These are phyloP conservation scores for Lampris incognitus DNA, from an alignment of 2,113 vertebrate species.

Conservation along the genomic window DNA sequence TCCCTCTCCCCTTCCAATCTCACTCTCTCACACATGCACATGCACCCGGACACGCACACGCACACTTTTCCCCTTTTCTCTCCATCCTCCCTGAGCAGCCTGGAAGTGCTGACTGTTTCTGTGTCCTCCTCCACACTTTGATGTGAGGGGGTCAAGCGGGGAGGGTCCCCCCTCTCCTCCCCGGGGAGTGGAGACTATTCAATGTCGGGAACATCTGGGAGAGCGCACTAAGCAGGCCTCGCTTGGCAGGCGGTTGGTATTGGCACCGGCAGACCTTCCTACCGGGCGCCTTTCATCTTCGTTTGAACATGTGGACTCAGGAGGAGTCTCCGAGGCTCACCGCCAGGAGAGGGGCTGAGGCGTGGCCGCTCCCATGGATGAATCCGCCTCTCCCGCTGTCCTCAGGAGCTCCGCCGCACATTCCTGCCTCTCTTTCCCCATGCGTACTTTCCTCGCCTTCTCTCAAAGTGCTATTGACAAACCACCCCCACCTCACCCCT, in stretches of 20 bases:
- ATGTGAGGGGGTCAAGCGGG: constrained; percentile 61
- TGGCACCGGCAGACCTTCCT: constrained; percentile 65
- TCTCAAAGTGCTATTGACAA: not conserved
- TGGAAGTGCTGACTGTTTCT: constrained; percentile 65
- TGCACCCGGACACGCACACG: constrained; percentile 10
- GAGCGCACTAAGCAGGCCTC: constrained; percentile 41
- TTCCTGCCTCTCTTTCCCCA: constrained; percentile 18
- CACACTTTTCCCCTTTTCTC: not conserved
- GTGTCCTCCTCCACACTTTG: constrained; percentile 69
- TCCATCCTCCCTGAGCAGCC: not conserved
- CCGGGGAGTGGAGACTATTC: constrained; percentile 44
- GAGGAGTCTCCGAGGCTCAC: constrained; percentile 54
- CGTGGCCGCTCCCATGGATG: constrained; percentile 44
- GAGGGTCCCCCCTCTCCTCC: constrained; percentile 46
- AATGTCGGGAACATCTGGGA: constrained; percentile 68
- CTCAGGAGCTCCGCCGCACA: constrained; percentile 41
- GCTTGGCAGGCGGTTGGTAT: constrained; percentile 68
- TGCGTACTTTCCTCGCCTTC: not conserved
- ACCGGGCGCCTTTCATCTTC: constrained; percentile 75
- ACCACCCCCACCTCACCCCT: too few relatives aligned
- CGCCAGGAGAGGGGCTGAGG: constrained; percentile 56
- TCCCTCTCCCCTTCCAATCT: not conserved
- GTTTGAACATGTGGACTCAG: constrained; percentile 73
- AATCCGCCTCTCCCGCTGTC: constrained; percentile 63
- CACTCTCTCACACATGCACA: not conserved